Conservation (phyloP, 2,797 vertebrate species). For the Valencia hispanica region DNA sequence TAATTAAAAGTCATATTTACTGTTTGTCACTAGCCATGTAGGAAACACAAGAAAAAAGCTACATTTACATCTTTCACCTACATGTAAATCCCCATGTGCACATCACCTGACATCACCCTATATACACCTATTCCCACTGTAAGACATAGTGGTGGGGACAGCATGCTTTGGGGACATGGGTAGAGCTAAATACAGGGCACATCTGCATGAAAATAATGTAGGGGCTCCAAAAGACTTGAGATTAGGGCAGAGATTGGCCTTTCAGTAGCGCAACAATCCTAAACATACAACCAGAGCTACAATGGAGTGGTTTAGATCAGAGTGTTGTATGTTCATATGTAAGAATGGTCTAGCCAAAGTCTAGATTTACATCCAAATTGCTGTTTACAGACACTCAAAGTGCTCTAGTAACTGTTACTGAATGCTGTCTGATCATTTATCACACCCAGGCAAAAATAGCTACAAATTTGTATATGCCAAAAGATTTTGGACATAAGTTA, state of each 20-base stretch:
- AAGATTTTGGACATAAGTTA: neutral
- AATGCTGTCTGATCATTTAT: neutral
- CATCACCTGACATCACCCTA: neutral
- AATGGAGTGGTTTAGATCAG: neutral
- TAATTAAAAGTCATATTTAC: neutral
- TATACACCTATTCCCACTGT: neutral
- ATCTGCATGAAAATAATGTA: neutral
- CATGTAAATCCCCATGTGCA: neutral
- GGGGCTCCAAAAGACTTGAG: neutral
- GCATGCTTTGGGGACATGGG: neutral
- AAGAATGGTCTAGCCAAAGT: neutral
- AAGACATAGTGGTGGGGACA: neutral
- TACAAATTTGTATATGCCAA: neutral
- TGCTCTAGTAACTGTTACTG: neutral
- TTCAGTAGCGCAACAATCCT: neutral
- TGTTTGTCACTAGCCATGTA: neutral
- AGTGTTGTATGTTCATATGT: neutral
- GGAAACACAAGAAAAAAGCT: too few relatives aligned
- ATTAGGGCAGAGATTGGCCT: neutral
- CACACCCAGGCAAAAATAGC: neutral
- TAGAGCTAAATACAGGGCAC: neutral
- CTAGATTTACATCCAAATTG: neutral
- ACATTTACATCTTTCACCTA: neutral
- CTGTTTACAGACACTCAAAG: neutral
- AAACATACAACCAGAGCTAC: neutral